phyloP scores from a whole-genome alignment of 2,888 invertebrate species.

The Coelopa pilipes region DNA sequence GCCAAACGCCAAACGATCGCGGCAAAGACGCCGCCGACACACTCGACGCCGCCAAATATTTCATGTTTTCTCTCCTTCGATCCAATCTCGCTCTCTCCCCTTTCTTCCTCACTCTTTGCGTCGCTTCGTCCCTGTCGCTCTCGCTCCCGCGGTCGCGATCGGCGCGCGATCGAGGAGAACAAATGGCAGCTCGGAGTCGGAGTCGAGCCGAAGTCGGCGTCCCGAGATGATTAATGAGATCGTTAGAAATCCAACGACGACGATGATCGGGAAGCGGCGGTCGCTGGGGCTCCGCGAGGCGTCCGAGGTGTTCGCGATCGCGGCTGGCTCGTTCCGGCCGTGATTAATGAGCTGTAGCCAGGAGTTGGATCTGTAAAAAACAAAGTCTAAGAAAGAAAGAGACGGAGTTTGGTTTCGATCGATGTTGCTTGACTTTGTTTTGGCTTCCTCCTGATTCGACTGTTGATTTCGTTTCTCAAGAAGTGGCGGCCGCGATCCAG shows the following conservation, averaged over 20 bases:
- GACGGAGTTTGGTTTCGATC: too few species aligned
- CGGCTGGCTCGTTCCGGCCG: not conserved
- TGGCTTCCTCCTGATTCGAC: too few species aligned
- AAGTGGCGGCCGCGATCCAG: not conserved
- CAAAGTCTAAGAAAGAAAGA: not conserved
- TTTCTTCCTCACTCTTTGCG: too few species aligned
- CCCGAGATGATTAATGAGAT: constrained; percentile 22
- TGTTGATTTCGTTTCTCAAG: not conserved
- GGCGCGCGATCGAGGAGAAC: not conserved
- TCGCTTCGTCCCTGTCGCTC: too few species aligned
- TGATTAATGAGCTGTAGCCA: constrained; percentile 21
- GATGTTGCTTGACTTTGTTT: too few species aligned
- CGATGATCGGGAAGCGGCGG: not conserved
- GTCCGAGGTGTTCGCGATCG: not conserved
- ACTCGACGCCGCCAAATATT: constrained; percentile 11
- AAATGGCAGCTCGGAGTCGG: constrained; percentile 2
- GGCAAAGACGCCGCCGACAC: constrained; percentile 20
- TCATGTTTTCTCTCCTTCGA: not conserved
- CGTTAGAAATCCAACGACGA: constrained; percentile 7
- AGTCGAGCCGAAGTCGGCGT: not conserved
- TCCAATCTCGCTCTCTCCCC: not conserved
- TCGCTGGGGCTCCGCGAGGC: constrained; percentile 3
- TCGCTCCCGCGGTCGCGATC: too few species aligned
- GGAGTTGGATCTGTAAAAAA: not conserved
- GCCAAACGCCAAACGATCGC: not conserved